phyloP scores from a whole-genome alignment of 2,888 invertebrate species.

The Tetropium fuscum region DNA sequence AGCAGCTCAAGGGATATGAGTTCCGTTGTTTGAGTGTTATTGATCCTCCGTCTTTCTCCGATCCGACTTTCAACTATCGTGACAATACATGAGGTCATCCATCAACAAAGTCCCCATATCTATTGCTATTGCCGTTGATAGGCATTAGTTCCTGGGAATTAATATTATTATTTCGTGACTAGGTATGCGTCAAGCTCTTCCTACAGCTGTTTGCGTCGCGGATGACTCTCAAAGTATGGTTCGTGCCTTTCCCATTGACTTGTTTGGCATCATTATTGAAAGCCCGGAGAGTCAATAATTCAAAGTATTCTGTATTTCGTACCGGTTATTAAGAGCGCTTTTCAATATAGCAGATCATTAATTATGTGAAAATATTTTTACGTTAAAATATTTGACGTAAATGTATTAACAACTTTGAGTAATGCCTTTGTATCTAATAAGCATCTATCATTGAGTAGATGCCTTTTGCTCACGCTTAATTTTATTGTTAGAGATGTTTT shows the following conservation, averaged over 20 bases:
- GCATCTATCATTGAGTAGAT: conserved; percentile 3
- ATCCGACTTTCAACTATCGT: too few species aligned
- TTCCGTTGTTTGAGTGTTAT: too few species aligned
- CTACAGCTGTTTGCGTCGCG: too few species aligned
- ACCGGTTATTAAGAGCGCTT: conserved; percentile 28
- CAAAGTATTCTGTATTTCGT: conserved; percentile 26
- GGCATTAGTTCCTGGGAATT: too few species aligned
- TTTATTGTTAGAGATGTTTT: not conserved
- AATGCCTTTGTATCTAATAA: conserved; percentile 8
- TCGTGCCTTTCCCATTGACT: conserved; percentile 34
- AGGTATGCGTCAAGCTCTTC: too few species aligned
- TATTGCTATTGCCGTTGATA: too few species aligned
- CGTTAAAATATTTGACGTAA: conserved; percentile 12
- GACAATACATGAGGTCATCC: too few species aligned
- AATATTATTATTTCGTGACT: too few species aligned
- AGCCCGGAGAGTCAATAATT: conserved; percentile 40
- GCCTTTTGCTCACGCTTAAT: not conserved
- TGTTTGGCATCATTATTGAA: conserved; percentile 33
- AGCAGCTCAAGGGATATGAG: too few species aligned
- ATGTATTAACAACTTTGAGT: conserved; percentile 18
- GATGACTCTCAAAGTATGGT: too few species aligned
- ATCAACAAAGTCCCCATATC: too few species aligned
- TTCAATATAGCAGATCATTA: conserved; percentile 26
- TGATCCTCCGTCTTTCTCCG: too few species aligned
- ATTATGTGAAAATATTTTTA: conserved; percentile 10